Conservation (phyloP, 2,888 invertebrate genomes). For the Leptinotarsa rubiginosa region DNA sequence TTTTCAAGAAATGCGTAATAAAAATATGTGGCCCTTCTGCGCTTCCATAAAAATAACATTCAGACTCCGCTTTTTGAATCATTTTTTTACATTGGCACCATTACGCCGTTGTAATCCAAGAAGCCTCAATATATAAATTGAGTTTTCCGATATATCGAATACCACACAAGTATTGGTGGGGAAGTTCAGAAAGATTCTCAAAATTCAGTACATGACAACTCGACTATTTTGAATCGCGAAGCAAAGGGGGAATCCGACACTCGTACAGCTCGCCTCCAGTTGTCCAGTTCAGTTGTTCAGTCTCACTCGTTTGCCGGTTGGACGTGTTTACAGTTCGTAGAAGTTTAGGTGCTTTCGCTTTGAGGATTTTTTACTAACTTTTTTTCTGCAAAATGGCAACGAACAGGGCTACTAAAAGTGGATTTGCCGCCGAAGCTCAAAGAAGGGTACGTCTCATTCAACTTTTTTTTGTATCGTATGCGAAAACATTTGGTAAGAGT, state of each 20-base stretch:
- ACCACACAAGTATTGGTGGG: too few species aligned
- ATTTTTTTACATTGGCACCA: too few species aligned
- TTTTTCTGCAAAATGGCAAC: slow-evolving; percentile 74
- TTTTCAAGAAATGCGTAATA: background rate
- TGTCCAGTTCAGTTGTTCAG: slow-evolving; percentile 10
- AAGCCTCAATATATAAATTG: too few species aligned
- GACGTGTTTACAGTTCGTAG: slow-evolving; percentile 40
- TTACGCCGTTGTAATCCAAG: too few species aligned
- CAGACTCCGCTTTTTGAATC: too few species aligned
- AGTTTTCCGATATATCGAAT: too few species aligned
- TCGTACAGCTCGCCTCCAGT: slow-evolving; percentile 24
- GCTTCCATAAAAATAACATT: background rate
- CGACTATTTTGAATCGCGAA: slow-evolving; percentile 7
- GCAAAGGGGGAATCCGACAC: background rate
- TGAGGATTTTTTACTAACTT: slow-evolving; percentile 34
- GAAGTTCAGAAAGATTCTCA: background rate
- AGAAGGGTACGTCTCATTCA: slow-evolving; percentile 78
- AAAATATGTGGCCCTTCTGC: background rate
- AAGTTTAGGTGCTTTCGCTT: slow-evolving; percentile 37
- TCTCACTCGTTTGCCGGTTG: slow-evolving; percentile 25
- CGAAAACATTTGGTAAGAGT: background rate
- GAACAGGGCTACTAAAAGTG: slow-evolving; percentile 89
- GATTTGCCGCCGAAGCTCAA: slow-evolving; percentile 96
- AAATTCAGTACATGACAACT: background rate
- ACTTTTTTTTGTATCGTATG: background rate